Evolutionary conservation across 2,113 vertebrate genomes (phyloP).

Genomic region (Mugil cephalus): DNA sequence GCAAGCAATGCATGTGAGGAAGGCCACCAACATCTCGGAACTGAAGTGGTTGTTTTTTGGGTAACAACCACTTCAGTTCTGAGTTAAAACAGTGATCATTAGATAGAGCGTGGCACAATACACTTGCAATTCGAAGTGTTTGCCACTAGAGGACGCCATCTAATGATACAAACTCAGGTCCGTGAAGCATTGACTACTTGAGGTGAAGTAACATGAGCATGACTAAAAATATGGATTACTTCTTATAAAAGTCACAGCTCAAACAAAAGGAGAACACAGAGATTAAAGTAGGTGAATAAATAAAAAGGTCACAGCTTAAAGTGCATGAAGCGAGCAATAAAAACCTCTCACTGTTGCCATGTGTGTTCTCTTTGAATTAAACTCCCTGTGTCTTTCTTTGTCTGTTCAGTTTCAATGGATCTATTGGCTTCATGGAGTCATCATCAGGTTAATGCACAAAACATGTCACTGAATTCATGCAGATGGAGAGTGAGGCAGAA

Average conservation of each 20-base stretch:
- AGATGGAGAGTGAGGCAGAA: constrained; percentile 28
- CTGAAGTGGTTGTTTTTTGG: no score
- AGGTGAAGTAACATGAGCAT: not conserved
- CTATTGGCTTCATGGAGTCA: constrained; percentile 52
- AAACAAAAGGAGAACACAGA: not conserved
- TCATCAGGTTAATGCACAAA: constrained; percentile 40
- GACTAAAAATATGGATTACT: no score
- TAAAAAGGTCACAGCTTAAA: not conserved
- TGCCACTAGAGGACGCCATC: constrained; percentile 62
- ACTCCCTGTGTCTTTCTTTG: not conserved
- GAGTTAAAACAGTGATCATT: no score
- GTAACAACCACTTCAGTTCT: no score
- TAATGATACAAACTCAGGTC: not conserved
- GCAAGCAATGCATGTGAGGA: no score
- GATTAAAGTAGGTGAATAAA: constrained; percentile 31
- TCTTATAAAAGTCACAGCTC: no score
- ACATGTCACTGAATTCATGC: constrained; percentile 4
- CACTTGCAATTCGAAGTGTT: not conserved
- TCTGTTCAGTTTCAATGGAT: constrained; percentile 29
- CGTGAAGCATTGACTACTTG: not conserved
- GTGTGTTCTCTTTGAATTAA: constrained; percentile 29
- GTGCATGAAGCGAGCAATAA: constrained; percentile 31
- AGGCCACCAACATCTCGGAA: no score
- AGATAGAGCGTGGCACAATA: not conserved
- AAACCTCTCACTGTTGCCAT: constrained; percentile 29